phyloP scores from a whole-genome alignment of 2,797 vertebrate genomes.

The Erethizon dorsatum region DNA sequence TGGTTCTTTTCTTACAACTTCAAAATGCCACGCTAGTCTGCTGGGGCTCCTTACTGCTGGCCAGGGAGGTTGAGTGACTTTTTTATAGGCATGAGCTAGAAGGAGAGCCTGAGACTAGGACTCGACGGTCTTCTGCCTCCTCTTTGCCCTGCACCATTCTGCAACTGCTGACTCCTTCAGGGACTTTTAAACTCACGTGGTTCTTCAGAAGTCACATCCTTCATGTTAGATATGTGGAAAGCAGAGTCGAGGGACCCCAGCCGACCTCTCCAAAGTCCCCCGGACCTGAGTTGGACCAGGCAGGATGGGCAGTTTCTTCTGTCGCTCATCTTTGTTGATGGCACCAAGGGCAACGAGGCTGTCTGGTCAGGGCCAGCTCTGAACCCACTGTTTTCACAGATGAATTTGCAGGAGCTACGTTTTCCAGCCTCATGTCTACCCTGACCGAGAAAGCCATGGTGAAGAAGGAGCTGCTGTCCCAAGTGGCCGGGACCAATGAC shows the following conservation, averaged over 20 bases:
- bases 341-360: background rate
- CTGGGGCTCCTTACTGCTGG: accelerated
- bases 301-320: background rate
- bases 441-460: background rate
- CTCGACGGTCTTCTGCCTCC: too few species aligned
- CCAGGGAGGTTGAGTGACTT: background rate
- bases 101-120: background rate
- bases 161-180: background rate
- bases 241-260: background rate
- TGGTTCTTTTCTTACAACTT: background rate
- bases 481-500: background rate
- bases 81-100: background rate
- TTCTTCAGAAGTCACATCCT: background rate
- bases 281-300: too few species aligned
- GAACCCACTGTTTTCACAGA: background rate
- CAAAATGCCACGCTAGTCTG: background rate
- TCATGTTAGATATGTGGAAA: background rate
- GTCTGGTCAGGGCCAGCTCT: too few species aligned
- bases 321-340: background rate
- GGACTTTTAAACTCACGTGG: too few species aligned
- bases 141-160: background rate
- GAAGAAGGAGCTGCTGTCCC: slow-evolving; percentile 62
- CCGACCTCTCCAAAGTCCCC: background rate
- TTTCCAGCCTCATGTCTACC: background rate
- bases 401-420: background rate